These are phyloP conservation scores for Cotesia congregata DNA, from an alignment of 2,888 invertebrate genomes.

Conservation along the genomic window DNA sequence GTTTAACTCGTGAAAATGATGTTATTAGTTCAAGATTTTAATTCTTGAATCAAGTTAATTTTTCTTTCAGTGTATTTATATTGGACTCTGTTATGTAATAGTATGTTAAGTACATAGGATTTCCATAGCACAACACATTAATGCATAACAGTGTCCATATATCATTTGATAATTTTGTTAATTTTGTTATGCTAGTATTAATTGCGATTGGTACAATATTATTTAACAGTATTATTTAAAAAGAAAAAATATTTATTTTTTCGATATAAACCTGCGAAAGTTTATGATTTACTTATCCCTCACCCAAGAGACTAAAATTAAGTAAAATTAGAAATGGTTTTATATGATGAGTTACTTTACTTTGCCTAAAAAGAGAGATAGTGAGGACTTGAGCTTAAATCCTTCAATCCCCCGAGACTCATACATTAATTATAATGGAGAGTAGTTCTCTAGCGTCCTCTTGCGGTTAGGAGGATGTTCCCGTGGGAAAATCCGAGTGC, in stretches of 20 bases:
- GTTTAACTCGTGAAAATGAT: no score
- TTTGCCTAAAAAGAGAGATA: background rate
- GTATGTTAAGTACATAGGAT: no score
- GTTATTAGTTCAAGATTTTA: no score
- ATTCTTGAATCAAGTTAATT: no score
- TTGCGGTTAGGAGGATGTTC: slow-evolving; percentile 27
- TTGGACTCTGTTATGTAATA: no score
- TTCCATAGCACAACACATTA: no score
- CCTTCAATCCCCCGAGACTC: slow-evolving; percentile 61
- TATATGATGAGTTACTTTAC: background rate
- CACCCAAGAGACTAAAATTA: background rate
- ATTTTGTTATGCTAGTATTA: no score
- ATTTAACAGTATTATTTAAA: background rate
- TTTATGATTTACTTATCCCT: background rate
- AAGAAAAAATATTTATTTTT: background rate
- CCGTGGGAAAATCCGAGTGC: slow-evolving; percentile 15
- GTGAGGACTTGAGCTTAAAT: slow-evolving; percentile 40
- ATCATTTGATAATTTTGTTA: no score
- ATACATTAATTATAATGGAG: slow-evolving; percentile 61
- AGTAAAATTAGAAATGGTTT: background rate
- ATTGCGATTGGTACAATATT: background rate
- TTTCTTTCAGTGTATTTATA: no score
- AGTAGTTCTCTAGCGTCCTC: slow-evolving; percentile 30
- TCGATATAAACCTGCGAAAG: background rate
- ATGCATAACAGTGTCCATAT: no score